Evolutionary conservation across 2,797 vertebrate species (phyloP).

Genomic region (Chaenodraco wilsoni): DNA sequence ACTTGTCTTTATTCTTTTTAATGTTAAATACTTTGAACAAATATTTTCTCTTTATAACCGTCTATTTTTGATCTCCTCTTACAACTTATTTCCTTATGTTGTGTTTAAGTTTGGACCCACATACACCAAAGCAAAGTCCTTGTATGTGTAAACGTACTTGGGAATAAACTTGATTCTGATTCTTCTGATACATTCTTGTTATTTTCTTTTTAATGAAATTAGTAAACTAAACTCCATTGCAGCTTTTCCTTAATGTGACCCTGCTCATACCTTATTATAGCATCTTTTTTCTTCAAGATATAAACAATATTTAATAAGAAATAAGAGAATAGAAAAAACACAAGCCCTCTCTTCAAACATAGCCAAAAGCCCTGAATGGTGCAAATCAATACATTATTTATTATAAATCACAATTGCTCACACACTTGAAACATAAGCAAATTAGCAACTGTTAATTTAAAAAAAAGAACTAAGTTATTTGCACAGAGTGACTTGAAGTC

Average conservation of each 20-base stretch:
- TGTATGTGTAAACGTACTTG: too few relatives aligned
- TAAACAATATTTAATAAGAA: not conserved
- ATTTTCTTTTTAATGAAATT: not conserved
- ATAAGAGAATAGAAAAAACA: not conserved
- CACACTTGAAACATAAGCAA: slow-evolving; percentile 31
- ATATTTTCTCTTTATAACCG: too few relatives aligned
- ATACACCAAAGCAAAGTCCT: too few relatives aligned
- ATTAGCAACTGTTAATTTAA: slow-evolving; percentile 29
- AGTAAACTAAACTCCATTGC: not conserved
- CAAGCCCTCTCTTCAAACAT: not conserved
- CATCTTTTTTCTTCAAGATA: not conserved
- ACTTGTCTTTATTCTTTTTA: too few relatives aligned
- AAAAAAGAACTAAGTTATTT: slow-evolving; percentile 13
- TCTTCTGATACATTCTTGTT: not conserved
- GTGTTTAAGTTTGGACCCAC: too few relatives aligned
- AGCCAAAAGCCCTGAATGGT: not conserved
- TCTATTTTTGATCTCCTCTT: too few relatives aligned
- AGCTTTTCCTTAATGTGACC: not conserved
- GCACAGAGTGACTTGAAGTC: slow-evolving; percentile 15
- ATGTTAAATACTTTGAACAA: too few relatives aligned
- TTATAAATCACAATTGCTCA: slow-evolving; percentile 32
- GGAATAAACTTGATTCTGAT: too few relatives aligned
- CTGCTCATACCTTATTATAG: not conserved
- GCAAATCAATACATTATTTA: slow-evolving; percentile 23
- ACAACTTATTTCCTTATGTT: too few relatives aligned